Evolutionary conservation across 2,797 vertebrate species (phyloP).

Genomic region (Pogonophryne albipinna): DNA sequence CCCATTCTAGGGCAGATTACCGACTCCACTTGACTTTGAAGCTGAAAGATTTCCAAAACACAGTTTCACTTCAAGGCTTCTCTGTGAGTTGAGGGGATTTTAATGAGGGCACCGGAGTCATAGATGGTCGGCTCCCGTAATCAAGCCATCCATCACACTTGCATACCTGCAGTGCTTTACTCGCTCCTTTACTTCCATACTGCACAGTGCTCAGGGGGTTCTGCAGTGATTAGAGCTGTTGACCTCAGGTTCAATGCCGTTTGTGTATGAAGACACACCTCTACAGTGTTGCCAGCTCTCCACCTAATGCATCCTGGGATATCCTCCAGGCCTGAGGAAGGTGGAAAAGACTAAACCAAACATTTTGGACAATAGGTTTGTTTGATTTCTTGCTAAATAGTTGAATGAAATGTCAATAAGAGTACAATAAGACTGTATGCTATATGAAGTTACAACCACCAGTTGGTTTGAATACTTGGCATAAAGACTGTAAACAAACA

Average conservation of each 20-base stretch:
- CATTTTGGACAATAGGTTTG: not conserved
- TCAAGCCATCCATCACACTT: constrained; percentile 40
- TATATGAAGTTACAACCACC: not conserved
- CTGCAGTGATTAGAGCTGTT: not conserved
- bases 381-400: not conserved
- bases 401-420: not conserved
- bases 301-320: constrained; percentile 13
- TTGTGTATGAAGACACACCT: not conserved
- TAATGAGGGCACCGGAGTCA: constrained; percentile 69
- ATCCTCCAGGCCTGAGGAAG: not conserved
- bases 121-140: constrained; percentile 43
- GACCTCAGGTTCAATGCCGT: not conserved
- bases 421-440: not conserved
- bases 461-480: not conserved
- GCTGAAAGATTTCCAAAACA: constrained; percentile 73
- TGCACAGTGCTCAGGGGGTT: not conserved
- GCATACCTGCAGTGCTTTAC: constrained; percentile 23
- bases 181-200: not conserved
- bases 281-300: not conserved
- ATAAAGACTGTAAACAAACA: not conserved
- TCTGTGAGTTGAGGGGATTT: constrained; percentile 55
- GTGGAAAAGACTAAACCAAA: not conserved
- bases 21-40: constrained; percentile 74
- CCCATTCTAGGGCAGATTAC: constrained; percentile 68
- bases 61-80: constrained; percentile 63